phyloP scores from a whole-genome alignment of 2,797 vertebrate species.

The Mus caroli region DNA sequence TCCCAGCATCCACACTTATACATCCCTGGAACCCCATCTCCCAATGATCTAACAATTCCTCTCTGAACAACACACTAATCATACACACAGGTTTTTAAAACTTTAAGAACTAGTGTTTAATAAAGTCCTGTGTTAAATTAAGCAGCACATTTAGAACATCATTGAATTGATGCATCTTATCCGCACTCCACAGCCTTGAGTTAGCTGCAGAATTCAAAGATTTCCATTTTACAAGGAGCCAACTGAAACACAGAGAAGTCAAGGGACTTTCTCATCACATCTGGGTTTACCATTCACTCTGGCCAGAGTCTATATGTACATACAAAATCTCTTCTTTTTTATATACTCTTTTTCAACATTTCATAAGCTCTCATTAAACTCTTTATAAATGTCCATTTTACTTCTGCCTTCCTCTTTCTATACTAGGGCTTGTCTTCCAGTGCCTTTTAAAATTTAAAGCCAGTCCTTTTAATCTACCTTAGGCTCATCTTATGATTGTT shows the following conservation, averaged over 20 bases:
- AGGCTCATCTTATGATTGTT: not conserved
- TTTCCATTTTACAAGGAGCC: not conserved
- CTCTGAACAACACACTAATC: not conserved
- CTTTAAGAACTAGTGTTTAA: not conserved
- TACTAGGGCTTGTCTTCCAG: not conserved
- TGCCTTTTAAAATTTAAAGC: not conserved
- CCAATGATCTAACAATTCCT: not conserved
- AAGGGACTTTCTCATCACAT: not conserved
- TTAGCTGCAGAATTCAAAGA: not conserved
- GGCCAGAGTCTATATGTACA: not conserved
- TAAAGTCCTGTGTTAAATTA: not conserved
- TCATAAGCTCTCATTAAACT: not conserved
- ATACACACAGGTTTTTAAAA: not conserved
- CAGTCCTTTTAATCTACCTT: not conserved
- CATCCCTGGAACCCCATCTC: not conserved
- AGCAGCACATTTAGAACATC: not conserved
- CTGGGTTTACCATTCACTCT: not conserved
- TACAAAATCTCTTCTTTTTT: not conserved
- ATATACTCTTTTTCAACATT: not conserved
- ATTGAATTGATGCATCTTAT: not conserved
- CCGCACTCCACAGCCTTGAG: not conserved
- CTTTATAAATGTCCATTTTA: not conserved
- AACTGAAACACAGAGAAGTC: not conserved
- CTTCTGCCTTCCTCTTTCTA: not conserved
- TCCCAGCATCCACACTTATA: not conserved